Base-by-base conservation (phyloP, 2,113 vertebrate species). In the Epinephelus lanceolatus region DNA sequence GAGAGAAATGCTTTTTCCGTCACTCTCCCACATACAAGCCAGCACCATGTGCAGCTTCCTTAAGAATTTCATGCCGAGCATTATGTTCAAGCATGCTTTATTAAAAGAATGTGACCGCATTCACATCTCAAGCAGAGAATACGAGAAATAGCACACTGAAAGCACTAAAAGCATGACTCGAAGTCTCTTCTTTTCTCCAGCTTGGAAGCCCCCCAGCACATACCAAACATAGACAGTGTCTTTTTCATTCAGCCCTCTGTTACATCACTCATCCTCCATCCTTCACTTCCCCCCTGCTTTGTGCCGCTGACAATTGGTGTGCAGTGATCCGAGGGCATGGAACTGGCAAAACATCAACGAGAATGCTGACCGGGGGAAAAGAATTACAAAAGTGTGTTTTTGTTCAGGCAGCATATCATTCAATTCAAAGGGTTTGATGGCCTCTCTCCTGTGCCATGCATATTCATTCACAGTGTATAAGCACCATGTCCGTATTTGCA, bases 301-400 rank as follows among this genome's bases (percentile, higher is more conserved):
- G 93, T 93, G 87, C 89, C 86, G 57, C 81, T 89, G 87, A 93
- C 92, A 87, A 91, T 92, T 78, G 86, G 70, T 88, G 92, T 84
- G 86, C 92, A 92, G 76, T 90, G 93, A 93, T 86, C 87, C 88
- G 87, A 88, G 85, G 81, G 79, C 80, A 86, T 70, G 84, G 80
- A 86, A 68, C 87, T 89, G 91, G 92, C 88, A 90, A 82, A 91
- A 85, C 86, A 90, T 93, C 86, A 91, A 84, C 81, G 55, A 73
- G 87, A 93, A 52, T 87, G 92, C 91, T 94, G 92, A 93, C 87
- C 88, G 69, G 78, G 78, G 76, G 74, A 78, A 92, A 90, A 80
- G 71, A 80, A 81, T 81, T 73, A 86, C 80, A 91, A 89, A 87
- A 86, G 81, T 88, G 81, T 83, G 85, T 81, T 91, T 92, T 80